A percentile compares a stretch with the other conserved stretches of the same genome.
phyloP scores from a whole-genome alignment of 2,113 vertebrate species.

The Pseudopodoces humilis region DNA sequence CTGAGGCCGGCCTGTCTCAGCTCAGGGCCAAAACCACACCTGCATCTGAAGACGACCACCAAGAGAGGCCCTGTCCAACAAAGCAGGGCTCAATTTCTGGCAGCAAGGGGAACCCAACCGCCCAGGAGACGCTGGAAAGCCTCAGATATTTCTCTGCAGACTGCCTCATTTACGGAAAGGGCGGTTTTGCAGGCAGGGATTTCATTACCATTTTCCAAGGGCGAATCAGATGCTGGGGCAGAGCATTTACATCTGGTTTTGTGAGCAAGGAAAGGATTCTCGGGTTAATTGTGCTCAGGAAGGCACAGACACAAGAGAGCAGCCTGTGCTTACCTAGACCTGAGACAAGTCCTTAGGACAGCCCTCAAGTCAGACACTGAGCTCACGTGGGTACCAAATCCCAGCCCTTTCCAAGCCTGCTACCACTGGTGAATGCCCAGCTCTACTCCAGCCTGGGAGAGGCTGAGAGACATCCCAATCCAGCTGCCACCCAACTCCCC shows the following conservation, averaged over 20 bases:
- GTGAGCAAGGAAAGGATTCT: not conserved
- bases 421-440: not conserved
- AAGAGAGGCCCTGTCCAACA: not conserved
- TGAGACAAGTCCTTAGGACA: not conserved
- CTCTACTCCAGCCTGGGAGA: not conserved
- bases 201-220: slow-evolving; percentile 27
- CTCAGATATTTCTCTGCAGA: not conserved
- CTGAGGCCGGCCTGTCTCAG: not conserved
- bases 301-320: not conserved
- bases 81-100: not conserved
- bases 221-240: not conserved
- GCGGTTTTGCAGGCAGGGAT: not conserved
- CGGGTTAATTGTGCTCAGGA: not conserved
- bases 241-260: not conserved
- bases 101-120: not conserved
- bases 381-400: not conserved
- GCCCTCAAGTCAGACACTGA: not conserved
- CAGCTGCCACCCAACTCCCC: not conserved
- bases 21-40: not conserved
- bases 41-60: rapidly evolving
- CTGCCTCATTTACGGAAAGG: not conserved
- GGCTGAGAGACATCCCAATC: not conserved
- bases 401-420: not conserved
- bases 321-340: not conserved
- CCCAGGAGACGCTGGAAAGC: not conserved